Base-by-base conservation (phyloP, 2,113 vertebrate genomes). In the Dipodomys stephensi region DNA sequence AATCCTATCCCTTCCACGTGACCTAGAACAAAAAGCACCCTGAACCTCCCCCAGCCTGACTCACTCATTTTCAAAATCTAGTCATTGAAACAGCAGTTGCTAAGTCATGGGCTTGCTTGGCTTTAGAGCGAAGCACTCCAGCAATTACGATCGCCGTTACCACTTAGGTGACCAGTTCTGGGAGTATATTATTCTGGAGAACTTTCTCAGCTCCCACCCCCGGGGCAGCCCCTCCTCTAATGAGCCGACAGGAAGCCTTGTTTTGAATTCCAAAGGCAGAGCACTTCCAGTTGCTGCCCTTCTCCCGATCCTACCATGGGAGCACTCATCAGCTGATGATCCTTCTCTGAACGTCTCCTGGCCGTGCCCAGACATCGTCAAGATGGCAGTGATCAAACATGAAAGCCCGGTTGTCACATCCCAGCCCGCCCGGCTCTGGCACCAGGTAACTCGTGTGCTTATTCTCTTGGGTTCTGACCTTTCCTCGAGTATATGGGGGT, bases 181-280 rank as follows among this genome's bases (percentile, higher is more conserved):
- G 39, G 39, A 39, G 39, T 39, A 39, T 6, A 39, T 39, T 6
- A 39, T 39, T 39, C 39, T 39, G 39, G 39, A 39, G 39, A 39
- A 39, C 39, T 39, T 39, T 39, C 39, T 39, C 39, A 39, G 39
- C 39, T 39, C 39, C 39, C 39, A 39, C 39, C 39, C 39, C 39
- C 3, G 35, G 39, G 39, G 39, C 39, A 39, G 39, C 5, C 39
- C 39, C 39, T 6, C 39, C 39, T 39, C 39, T 39, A 6, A 6
- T 39, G 39, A 39, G 39, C 39, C 39, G 39, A 57, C 81, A 53
- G 44, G 85, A 96, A 94, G 32, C 72, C 19, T 69, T 86, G 32
- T 35, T 72, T 85, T 76, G 90, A 85, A 79, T 90, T 88, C 71
- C 71, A 92, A 88, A 35, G 39, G 39, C 39, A 39, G 39, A 39